Evolutionary conservation across 1,140 invertebrate species (phyloP), one percentile per base, ranked within the genome.

Genomic region (Procambarus clarkii): DNA sequence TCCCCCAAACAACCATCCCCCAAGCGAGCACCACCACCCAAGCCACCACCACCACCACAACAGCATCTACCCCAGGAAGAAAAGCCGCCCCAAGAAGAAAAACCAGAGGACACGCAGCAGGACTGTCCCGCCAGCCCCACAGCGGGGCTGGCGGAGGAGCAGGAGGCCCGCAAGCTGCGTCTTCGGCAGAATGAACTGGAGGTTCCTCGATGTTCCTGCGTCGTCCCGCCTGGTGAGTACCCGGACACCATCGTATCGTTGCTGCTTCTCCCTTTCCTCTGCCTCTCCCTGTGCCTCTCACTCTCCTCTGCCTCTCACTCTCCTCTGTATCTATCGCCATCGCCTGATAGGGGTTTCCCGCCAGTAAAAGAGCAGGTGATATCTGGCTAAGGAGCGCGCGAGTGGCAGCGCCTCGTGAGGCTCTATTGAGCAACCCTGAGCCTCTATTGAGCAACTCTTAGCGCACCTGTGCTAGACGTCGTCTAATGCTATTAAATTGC

Each of bases 1-100:
- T 94, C 93, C 94, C 94, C 92, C 94, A 93, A 91, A 89, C 44
- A 34, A 34, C 34, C 34, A 34, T 34, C 34, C 34, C 34, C 34
- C 34, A 34, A 34, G 34, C 34, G 34, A 34, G 34, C 34, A 34
- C 34, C 34, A 34, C 34, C 34, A 34, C 34, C 34, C 1, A 34
- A 34, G 34, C 34, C 34, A 34, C 34, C 34, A 34, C 34, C 34
- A 34, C 34, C 34, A 34, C 34, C 34, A 34, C 34, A 91, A 88
- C 82, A 48, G 15, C 34, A 76, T 64, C 58, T 78, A 50, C 58
- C 77, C 21, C 60, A 86, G 44, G 44, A 84, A 48, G 45, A 54
- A 90, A 45, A 76, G 45, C 64, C 46, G 34, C 69, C 46, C 34
- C 84, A 86, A 48, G 90, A 44, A 34, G 54, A 13, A 24, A 69